Evolutionary conservation across 92 coral and sea anemone species (phyloP), one percentile per base, ranked within the genome.

Genomic region (Porites divaricata): DNA sequence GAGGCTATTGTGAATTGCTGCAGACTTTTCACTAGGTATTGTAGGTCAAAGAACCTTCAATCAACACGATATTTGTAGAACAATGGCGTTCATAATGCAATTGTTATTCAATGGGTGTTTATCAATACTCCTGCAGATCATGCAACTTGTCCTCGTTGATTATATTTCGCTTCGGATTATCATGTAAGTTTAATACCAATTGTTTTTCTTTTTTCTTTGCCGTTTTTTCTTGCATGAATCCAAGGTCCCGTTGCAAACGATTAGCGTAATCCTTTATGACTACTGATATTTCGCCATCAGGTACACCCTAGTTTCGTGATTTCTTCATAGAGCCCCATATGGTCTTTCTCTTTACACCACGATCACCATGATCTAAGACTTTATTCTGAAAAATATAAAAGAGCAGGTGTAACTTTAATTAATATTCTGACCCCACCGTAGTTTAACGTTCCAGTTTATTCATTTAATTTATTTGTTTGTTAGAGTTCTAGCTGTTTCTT

Each of bases 281-380:
- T 50, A 41, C n/a, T n/a, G n/a, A n/a, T 63, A 21, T 3, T 41
- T 20, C 49, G n/a, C 2, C 20, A 10, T 52, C 24, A 25, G 54
- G 21, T 41, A 9, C 58, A 80, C 6, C 17, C 57, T 68, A 19
- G 8, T 25, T 57, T 41, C 20, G 20, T 17, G 85, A 69, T 50
- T 35, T 72, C 41, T 2, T 1, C 15, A 6, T 72, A 21, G 77
- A 72, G 62, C 61, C 17, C 86, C 86, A 82, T 22, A 82, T 72
- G 25, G 72, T 77, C 48, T 82, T 82, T 53, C 11, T 71, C 63
- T 22, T 72, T 8, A 63, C 61, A 17, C 45, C 52, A 19, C 86
- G 25, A 24, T 82, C 86, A 1, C 86, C 86, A 63, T 72, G 28
- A 51, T 82, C 86, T 16, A 62, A 20, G 62, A 15, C 72, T 59